These are phyloP conservation scores for Liolophura sinensis DNA, from an alignment of 1,140 invertebrate species.

Conservation along the genomic window DNA sequence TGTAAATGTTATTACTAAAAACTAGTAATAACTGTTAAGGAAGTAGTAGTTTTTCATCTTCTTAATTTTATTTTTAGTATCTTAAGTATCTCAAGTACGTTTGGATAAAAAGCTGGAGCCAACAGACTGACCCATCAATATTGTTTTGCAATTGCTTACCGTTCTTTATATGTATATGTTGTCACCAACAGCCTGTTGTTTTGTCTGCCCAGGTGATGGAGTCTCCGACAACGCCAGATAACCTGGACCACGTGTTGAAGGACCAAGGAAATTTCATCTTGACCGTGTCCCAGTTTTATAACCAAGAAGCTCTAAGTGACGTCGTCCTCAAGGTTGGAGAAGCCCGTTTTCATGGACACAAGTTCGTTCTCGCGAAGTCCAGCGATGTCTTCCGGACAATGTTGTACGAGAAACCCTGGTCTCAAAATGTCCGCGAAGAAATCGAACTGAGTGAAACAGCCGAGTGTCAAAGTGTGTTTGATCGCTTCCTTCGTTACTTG, in stretches of 20 bases:
- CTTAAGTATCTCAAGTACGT: too few relatives aligned
- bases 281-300: conserved; percentile 54
- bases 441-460: conserved; percentile 51
- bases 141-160: too few relatives aligned
- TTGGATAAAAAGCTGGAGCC: too few relatives aligned
- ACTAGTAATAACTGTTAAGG: too few relatives aligned
- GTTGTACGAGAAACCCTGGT: conserved; percentile 52
- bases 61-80: too few relatives aligned
- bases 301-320: conserved; percentile 52
- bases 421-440: conserved; percentile 33
- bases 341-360: conserved; percentile 45
- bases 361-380: conserved; percentile 57
- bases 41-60: too few relatives aligned
- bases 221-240: neutral
- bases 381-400: conserved; percentile 57
- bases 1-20: too few relatives aligned
- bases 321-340: conserved; percentile 50
- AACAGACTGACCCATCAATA: too few relatives aligned
- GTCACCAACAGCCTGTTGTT: conserved; percentile 3
- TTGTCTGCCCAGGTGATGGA: conserved; percentile 22
- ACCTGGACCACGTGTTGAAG: conserved; percentile 31
- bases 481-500: conserved; percentile 53
- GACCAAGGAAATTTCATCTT: conserved; percentile 55
- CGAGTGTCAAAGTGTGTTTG: conserved; percentile 54
- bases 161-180: neutral